phyloP scores from a whole-genome alignment of 2,888 invertebrate species.

The Mechanitis messenoides region DNA sequence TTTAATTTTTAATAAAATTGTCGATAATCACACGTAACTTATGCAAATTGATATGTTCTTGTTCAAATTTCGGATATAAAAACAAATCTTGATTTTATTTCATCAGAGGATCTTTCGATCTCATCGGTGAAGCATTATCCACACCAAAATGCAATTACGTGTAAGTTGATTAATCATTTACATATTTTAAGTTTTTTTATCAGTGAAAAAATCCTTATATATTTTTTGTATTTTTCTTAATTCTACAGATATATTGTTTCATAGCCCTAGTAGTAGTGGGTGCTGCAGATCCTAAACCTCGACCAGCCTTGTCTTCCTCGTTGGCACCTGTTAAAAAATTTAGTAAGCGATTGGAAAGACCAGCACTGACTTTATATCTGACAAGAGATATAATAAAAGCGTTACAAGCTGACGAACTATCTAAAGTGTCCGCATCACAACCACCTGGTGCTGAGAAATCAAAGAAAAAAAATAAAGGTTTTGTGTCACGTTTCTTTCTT shows the following conservation, averaged over 20 bases:
- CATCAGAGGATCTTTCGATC: conserved; percentile 12
- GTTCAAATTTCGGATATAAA: conserved; percentile 8
- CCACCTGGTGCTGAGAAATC: too few relatives aligned
- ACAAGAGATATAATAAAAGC: conserved; percentile 12
- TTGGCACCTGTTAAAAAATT: background rate
- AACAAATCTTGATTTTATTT: background rate
- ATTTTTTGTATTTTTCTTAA: background rate
- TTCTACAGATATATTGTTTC: conserved; percentile 10
- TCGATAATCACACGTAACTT: conserved; percentile 2
- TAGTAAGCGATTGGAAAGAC: background rate
- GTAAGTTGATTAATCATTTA: conserved; percentile 7
- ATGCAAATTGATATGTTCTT: conserved; percentile 8
- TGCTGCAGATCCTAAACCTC: background rate
- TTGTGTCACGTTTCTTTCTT: too few relatives aligned
- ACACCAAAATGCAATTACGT: conserved; percentile 4
- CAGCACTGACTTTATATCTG: conserved; percentile 10
- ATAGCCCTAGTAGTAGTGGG: conserved; percentile 4
- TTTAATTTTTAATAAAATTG: too few relatives aligned
- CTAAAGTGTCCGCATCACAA: background rate
- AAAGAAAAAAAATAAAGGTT: too few relatives aligned
- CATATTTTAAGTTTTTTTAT: too few relatives aligned
- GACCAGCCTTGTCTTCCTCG: too few relatives aligned
- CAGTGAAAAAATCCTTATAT: background rate
- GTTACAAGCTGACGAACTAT: background rate
- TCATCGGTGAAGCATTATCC: conserved; percentile 7